Evolutionary conservation across 2,888 invertebrate genomes (phyloP), one percentile per base, ranked within the genome.

Genomic region (Eudemis profundana): DNA sequence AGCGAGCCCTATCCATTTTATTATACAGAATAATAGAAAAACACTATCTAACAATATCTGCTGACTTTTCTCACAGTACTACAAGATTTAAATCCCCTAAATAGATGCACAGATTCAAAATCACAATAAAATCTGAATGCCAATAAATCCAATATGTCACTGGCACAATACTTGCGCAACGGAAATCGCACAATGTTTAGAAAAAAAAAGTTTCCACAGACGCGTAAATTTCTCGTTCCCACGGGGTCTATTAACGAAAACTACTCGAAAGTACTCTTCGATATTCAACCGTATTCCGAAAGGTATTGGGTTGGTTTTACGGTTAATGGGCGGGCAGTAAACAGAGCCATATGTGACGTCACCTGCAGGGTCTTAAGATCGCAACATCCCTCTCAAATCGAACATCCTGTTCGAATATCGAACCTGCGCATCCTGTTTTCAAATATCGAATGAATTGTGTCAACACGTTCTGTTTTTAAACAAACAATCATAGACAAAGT

Each of bases 351-450:
- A 78, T 80, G 81, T 77, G 76, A 74, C 81, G 84, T 83, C 88
- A 89, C 89, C 89, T 89, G 87, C 81, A 74, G 85, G 89, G 87
- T 88, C 90, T 87, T 89, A 89, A 78, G 87, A 89, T 89, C 87
- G 80, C 75, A 76, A 83, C 87, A 90, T 90, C 91, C 90, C 90
- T 90, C 91, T 89, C 86, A 82, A 73, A 71, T 75, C 75, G 78
- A 78, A 78, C 84, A 85, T 85, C 85, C 85, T 86, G 86, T 77
- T 78, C 69, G 78, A 82, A 84, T 78, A 79, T 77, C 72, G 83
- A 56, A 85, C 86, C 80, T 77, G 85, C 84, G 82, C 83, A 84
- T 85, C 86, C 86, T 86, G 85, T 79, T 78, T 82, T 71, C 67
- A 69, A 76, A 76, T 72, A 74, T 74, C 29, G 44, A 53, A 65